Percentiles rank a stretch among this genome's conserved stretches.
Conservation (phyloP, 2,888 invertebrate genomes). For the Elgonia sp. region DNA sequence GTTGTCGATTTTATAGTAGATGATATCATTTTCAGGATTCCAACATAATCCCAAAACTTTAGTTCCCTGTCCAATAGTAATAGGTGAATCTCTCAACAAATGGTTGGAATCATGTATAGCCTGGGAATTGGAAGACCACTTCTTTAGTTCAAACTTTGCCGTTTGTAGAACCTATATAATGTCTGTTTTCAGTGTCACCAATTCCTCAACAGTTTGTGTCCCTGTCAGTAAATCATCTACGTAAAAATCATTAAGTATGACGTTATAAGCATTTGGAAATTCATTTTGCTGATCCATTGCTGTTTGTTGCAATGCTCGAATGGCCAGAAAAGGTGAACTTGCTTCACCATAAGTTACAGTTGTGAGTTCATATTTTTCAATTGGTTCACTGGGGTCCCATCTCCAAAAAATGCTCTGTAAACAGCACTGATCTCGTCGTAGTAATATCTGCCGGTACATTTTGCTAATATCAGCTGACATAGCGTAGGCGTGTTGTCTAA, state of each 20-base stretch:
- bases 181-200: not conserved
- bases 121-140: slow-evolving; percentile 18
- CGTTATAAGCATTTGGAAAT: not conserved
- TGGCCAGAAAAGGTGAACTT: not conserved
- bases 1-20: not conserved
- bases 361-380: slow-evolving; percentile 1
- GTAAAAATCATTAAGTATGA: not conserved
- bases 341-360: not conserved
- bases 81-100: not conserved
- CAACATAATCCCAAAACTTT: not conserved
- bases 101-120: not conserved
- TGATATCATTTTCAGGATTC: not conserved
- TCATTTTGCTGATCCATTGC: not conserved
- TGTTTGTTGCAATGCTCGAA: not conserved
- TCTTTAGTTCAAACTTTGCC: slow-evolving; percentile 13
- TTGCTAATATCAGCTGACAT: not conserved
- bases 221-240: not conserved
- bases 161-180: not conserved
- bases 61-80: not conserved
- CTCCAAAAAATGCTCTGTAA: not conserved
- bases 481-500: not conserved
- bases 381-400: not conserved
- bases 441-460: not conserved
- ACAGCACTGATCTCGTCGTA: not conserved
- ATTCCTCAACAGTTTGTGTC: too few species aligned